phyloP scores from a whole-genome alignment of 2,797 vertebrate species.

The Caiman crocodilus region DNA sequence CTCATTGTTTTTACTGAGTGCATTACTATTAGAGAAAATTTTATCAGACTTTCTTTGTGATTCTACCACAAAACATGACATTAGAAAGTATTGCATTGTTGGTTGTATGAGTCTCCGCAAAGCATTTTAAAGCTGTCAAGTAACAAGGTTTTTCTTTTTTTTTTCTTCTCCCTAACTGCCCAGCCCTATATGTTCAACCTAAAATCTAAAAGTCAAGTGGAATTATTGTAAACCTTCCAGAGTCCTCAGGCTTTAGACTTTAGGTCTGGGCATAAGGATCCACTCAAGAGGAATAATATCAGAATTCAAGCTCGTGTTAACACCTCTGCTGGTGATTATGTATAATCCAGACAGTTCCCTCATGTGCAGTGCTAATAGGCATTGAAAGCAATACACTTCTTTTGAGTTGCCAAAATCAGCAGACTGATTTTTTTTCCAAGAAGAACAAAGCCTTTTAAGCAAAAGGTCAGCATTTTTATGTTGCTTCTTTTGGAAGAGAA shows the following conservation, averaged over 20 bases:
- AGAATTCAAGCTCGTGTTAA: neutral
- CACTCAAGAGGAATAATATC: neutral
- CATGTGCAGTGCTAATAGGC: neutral
- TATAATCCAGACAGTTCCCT: neutral
- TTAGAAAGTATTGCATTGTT: neutral
- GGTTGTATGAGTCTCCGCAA: neutral
- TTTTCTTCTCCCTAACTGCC: neutral
- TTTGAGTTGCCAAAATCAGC: neutral
- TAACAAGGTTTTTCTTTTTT: neutral
- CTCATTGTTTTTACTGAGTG: neutral
- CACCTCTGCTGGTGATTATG: neutral
- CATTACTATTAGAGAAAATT: neutral
- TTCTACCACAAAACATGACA: neutral
- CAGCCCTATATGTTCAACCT: neutral
- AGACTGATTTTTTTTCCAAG: neutral
- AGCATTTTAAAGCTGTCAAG: neutral
- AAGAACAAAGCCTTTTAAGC: neutral
- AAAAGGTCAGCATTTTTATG: neutral
- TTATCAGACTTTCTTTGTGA: neutral
- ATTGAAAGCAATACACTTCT: neutral
- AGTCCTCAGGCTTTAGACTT: neutral
- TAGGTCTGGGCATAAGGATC: neutral
- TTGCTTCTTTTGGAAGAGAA: neutral
- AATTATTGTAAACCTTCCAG: neutral
- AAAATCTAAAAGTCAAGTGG: neutral